Percentiles rank a stretch among this genome's conserved stretches.
Evolutionary conservation across 2,113 vertebrate species (phyloP).

Genomic region (Microcebus tavaratra): DNA sequence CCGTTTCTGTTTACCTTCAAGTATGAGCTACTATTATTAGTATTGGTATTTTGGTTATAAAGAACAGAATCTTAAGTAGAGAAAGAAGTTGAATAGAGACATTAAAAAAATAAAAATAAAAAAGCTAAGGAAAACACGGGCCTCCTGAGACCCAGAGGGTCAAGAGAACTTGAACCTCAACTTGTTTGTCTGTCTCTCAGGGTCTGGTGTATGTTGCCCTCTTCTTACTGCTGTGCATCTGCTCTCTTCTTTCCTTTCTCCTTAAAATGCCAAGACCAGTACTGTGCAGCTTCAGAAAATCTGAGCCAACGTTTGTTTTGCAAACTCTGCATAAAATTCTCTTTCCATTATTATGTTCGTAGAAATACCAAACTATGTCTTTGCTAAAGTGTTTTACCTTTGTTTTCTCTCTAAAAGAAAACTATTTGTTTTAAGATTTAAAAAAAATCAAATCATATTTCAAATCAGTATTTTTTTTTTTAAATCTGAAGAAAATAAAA

Average conservation of each 20-base stretch:
- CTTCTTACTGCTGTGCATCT: background rate
- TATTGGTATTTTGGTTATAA: background rate
- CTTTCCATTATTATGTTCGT: conserved; percentile 21
- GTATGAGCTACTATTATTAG: background rate
- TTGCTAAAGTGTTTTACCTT: background rate
- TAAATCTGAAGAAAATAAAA: background rate
- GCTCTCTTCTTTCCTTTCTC: background rate
- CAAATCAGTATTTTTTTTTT: background rate
- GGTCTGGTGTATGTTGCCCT: no score
- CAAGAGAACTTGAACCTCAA: background rate
- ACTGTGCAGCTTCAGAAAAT: background rate
- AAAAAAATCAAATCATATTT: background rate
- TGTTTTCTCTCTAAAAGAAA: conserved; percentile 30
- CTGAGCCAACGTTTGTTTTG: background rate
- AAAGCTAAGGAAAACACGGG: background rate
- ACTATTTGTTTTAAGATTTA: background rate
- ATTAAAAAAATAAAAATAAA: background rate
- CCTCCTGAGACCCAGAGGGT: background rate
- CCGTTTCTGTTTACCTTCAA: background rate
- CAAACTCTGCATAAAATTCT: background rate
- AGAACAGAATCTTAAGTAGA: background rate
- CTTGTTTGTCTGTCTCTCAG: background rate
- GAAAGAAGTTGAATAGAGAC: background rate
- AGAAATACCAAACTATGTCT: conserved; percentile 8
- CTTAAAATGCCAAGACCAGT: background rate